A percentile compares a stretch with the other conserved stretches of the same genome.
Conservation (phyloP, 2,113 vertebrate genomes). For the Dendrocopos noguchii region DNA sequence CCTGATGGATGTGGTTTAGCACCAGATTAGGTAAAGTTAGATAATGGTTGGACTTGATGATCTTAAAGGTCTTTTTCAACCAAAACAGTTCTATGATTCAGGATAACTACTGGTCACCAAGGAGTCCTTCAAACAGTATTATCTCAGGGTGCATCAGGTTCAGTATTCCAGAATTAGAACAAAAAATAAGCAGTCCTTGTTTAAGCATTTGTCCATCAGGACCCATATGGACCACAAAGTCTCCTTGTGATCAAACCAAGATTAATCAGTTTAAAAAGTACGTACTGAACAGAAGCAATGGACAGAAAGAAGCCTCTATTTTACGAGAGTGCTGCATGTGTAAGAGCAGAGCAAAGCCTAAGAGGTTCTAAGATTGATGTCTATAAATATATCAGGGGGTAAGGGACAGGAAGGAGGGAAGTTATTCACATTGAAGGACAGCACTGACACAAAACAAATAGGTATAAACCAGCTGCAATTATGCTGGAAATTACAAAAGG, state of each 20-base stretch:
- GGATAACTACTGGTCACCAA: background rate
- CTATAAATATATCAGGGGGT: slow-evolving; percentile 4
- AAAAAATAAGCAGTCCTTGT: background rate
- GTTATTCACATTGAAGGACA: slow-evolving; percentile 11
- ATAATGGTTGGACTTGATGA: too few species aligned
- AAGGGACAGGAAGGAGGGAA: slow-evolving; percentile 51
- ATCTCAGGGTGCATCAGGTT: background rate
- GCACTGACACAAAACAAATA: slow-evolving; percentile 28
- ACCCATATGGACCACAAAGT: rapidly evolving
- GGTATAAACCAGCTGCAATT: slow-evolving; percentile 6
- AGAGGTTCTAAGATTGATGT: background rate
- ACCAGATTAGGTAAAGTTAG: too few species aligned
- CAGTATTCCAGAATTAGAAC: background rate
- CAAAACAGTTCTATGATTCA: background rate
- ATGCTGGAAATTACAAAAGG: background rate
- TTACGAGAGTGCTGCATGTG: slow-evolving; percentile 3
- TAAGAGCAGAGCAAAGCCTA: slow-evolving; percentile 48
- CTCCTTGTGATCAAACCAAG: background rate
- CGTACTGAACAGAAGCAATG: background rate
- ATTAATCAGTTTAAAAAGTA: background rate
- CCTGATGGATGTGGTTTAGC: too few species aligned
- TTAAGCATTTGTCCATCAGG: background rate
- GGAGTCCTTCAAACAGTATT: background rate
- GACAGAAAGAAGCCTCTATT: background rate
- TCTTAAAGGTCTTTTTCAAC: too few species aligned